phyloP scores from a whole-genome alignment of 2,113 vertebrate genomes.

The Bufo bufo region DNA sequence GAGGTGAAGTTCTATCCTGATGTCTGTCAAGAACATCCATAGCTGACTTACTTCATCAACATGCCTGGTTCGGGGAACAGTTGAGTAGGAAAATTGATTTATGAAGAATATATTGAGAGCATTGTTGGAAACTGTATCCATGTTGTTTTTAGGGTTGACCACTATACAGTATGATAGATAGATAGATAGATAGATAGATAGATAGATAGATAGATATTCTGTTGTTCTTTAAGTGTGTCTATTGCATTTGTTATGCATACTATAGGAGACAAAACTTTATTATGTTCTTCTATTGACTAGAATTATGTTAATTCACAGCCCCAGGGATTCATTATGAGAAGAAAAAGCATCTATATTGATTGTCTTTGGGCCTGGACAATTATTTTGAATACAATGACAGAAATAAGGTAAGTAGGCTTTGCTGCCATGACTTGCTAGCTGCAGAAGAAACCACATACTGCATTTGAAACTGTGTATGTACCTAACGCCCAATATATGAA shows the following conservation, averaged over 20 bases:
- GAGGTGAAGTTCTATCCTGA: neutral
- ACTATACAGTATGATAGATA: neutral
- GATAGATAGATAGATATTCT: neutral
- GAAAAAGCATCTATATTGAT: conserved; percentile 68
- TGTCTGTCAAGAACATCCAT: conserved; percentile 31
- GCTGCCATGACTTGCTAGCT: neutral
- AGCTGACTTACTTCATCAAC: conserved; percentile 33
- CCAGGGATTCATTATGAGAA: conserved; percentile 82
- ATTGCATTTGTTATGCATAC: neutral
- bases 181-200: neutral
- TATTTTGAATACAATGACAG: conserved; percentile 75
- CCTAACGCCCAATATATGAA: neutral
- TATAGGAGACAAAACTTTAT: neutral
- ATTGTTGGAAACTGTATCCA: neutral
- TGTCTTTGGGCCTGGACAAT: conserved; percentile 88
- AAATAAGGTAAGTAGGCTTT: conserved; percentile 86
- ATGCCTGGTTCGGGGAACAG: neutral
- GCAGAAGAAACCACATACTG: neutral
- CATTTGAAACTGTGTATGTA: neutral
- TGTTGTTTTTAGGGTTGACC: too few species aligned
- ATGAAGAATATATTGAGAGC: neutral
- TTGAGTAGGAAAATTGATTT: neutral
- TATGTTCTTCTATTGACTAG: conserved; percentile 60
- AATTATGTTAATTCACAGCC: conserved; percentile 77
- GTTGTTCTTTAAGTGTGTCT: neutral